Base-by-base conservation (phyloP, 2,888 invertebrate genomes). In the Drosophila hamatofila region DNA sequence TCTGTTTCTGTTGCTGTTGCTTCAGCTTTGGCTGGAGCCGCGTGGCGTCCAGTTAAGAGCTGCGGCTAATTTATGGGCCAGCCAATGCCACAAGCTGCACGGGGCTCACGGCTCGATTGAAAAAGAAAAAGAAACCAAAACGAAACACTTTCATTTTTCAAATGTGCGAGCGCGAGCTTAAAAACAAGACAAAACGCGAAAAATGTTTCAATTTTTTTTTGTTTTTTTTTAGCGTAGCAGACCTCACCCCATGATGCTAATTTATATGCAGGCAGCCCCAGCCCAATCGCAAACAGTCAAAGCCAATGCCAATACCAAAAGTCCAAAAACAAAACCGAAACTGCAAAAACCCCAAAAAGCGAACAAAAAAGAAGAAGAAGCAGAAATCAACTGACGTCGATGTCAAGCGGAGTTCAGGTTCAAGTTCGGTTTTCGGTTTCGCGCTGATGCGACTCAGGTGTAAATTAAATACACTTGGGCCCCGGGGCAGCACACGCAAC, bases 221-320 rank as follows among this genome's bases (percentile, higher is more conserved):
- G 6, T n/a, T 39, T 39, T 18, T 79, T 78, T 81, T 78, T 72
- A 37, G 37, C 41, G 41, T n/a, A 67, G 44, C 70, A 70, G 80
- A 88, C 86, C 86, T 88, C 88, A 84, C 86, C 86, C 86, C 88
- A 78, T 88, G 85, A 84, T 88, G 88, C 84, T 86, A 86, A 86
- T 86, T 86, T 86, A 86, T 86, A 74, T 86, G 86, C 77, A 78
- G 59, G 86, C 80, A 78, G 59, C 56, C 33, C 56, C 54, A 52
- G 21, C 35, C 81, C 70, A 69, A 63, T 8, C 39, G n/a, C 30
- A 30, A 30, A 30, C 30, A 30, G 30, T 30, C 30, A 30, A 30
- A 30, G 30, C 55, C 46, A 57, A 66, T 65, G 60, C 59, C 55
- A 48, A 66, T 65, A 44, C 37, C 51, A 72, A 42, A 21, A 12